Evolutionary conservation across 2,113 vertebrate species (phyloP), one percentile per base, ranked within the genome.

Genomic region (Irena cyanogastra): DNA sequence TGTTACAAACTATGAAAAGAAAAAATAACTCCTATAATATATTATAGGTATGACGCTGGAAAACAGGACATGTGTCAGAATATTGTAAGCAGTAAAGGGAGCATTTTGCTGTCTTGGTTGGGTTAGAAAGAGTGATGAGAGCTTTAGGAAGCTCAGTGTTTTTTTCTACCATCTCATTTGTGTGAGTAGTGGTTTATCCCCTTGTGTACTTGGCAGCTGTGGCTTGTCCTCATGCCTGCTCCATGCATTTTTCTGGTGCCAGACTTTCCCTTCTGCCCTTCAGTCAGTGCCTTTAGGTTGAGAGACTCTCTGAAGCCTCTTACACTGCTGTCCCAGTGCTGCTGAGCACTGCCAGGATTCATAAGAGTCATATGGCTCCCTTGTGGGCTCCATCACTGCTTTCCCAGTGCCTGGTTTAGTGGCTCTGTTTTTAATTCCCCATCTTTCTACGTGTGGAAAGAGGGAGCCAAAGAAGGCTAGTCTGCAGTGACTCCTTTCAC

Each of bases 161-260:
- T 71, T 83, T 59, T 30, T 39, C 50, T 47, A 2, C 15, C 22
- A 28, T 33, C 35, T 91, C 53, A 54, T 42, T 71, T 65, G 22
- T 64, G 4, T 64, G 20, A 64, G 7, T 30, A 24, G 49, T 64
- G 49, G 20, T 19, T 20, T 30, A 47, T 72, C 12, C 54, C 27
- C 24, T 60, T 42, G 22, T 0, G 0, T 41, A 39, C 1, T 2
- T 56, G 45, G 3, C 65, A 81, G 39, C 3, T 77, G 61, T 61
- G 27, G 3, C 16, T 30, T 56, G 65, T 83, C 68, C 59, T 56
- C 11, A 2, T 68, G 33, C 9, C 35, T 87, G 24, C 18, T 87
- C 5, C 4, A 39, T 56, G 39, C 2, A 7, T 61, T 74, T 53
- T 84, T 64, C 37, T 35, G 13, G 8, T 45, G 42, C 57, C 76